A percentile compares a stretch with the other conserved stretches of the same genome.
Evolutionary conservation across 2,888 invertebrate genomes (phyloP).

Genomic region (Drosophila flavopinicola): DNA sequence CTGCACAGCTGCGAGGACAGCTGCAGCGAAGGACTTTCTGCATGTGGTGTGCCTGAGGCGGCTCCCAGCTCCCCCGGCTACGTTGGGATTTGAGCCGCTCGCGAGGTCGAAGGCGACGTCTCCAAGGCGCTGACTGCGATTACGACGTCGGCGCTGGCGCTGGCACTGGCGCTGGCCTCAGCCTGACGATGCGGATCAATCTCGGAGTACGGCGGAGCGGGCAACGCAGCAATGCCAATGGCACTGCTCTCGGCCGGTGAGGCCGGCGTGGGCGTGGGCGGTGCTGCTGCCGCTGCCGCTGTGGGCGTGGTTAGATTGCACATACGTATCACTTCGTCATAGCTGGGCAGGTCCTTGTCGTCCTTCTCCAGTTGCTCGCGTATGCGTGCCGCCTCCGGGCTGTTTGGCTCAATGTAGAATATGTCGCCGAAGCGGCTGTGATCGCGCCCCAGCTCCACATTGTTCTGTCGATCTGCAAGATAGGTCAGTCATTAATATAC

Average conservation of each 20-base stretch:
- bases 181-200: slow-evolving; percentile 44
- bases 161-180: background rate
- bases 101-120: slow-evolving; percentile 67
- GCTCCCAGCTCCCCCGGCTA: slow-evolving; percentile 25
- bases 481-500: background rate
- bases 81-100: slow-evolving; percentile 56
- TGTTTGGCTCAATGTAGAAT: slow-evolving; percentile 78
- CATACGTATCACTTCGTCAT: slow-evolving; percentile 83
- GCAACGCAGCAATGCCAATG: slow-evolving; percentile 65
- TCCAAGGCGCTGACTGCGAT: slow-evolving; percentile 30
- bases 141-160: too few species aligned
- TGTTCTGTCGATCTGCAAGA: slow-evolving; percentile 77
- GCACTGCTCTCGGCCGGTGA: slow-evolving; percentile 28
- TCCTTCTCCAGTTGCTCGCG: slow-evolving; percentile 79
- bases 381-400: slow-evolving; percentile 73
- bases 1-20: slow-evolving; percentile 25
- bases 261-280: slow-evolving; percentile 19
- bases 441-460: slow-evolving; percentile 55
- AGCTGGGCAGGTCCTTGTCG: slow-evolving; percentile 82
- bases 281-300: slow-evolving; percentile 41
- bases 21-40: background rate
- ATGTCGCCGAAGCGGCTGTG: slow-evolving; percentile 75
- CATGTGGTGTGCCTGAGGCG: slow-evolving; percentile 28
- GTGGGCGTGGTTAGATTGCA: slow-evolving; percentile 61
- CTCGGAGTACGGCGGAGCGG: slow-evolving; percentile 72